Conservation (phyloP, 2,113 vertebrate genomes). For the Telmatochromis sp. region DNA sequence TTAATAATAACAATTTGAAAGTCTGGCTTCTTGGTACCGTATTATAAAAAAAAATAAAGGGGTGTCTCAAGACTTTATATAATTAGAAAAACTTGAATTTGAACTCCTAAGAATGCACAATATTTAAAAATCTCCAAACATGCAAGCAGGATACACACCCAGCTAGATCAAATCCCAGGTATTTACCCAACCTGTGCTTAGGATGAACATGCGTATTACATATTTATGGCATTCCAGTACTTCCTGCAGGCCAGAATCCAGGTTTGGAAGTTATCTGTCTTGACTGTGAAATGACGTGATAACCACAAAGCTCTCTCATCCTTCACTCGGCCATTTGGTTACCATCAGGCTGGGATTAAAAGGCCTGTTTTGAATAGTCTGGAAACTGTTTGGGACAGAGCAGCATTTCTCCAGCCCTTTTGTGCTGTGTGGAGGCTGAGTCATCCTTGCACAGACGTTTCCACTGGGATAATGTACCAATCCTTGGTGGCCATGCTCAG, state of each 20-base stretch:
- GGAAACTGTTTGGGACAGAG: slow-evolving; percentile 60
- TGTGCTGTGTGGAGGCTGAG: slow-evolving; percentile 54
- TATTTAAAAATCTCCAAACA: neutral
- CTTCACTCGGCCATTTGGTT: slow-evolving; percentile 59
- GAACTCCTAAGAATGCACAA: neutral
- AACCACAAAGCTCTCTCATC: slow-evolving; percentile 18
- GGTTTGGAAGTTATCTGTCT: slow-evolving; percentile 11
- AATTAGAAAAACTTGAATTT: neutral
- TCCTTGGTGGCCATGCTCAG: slow-evolving; percentile 40
- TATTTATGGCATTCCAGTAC: slow-evolving; percentile 27
- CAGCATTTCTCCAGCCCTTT: slow-evolving; percentile 43
- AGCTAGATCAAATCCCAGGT: neutral
- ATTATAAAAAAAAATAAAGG: neutral
- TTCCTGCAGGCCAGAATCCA: slow-evolving; percentile 1
- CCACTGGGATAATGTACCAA: slow-evolving; percentile 59
- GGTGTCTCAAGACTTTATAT: neutral
- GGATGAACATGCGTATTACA: slow-evolving; percentile 6
- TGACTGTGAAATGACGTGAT: neutral
- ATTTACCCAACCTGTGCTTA: neutral
- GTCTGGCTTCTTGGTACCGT: neutral
- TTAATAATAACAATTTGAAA: neutral
- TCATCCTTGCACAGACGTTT: slow-evolving; percentile 66
- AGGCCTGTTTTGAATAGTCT: slow-evolving; percentile 66
- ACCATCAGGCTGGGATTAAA: slow-evolving; percentile 55
- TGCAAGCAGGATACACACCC: neutral